A percentile compares a stretch with the other conserved stretches of the same genome.
Conservation (phyloP, 2,113 vertebrate genomes). For the Coptodon bakossiorum region DNA sequence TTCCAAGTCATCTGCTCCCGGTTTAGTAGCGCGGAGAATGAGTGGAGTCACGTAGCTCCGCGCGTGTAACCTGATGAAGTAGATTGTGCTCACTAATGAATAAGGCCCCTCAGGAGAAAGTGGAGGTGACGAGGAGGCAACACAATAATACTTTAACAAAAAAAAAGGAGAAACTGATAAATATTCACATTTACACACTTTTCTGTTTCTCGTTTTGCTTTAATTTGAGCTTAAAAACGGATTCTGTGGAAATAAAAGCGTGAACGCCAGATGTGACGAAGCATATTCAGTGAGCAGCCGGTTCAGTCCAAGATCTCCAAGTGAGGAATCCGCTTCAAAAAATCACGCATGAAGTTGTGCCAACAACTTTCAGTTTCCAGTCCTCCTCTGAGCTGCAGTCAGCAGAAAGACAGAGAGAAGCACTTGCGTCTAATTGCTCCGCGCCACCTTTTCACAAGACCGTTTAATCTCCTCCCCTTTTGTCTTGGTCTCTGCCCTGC, state of each 20-base stretch:
- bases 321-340: not conserved
- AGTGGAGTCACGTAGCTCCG: slow-evolving; percentile 43
- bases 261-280: not conserved
- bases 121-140: not conserved
- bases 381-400: slow-evolving; percentile 34
- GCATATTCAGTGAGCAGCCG: not conserved
- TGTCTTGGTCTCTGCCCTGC: slow-evolving; percentile 27
- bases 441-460: slow-evolving; percentile 59
- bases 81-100: slow-evolving; percentile 20
- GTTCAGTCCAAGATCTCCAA: not conserved
- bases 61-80: slow-evolving; percentile 49
- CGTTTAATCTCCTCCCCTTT: slow-evolving; percentile 73
- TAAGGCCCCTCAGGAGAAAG: not conserved
- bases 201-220: not conserved
- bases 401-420: slow-evolving; percentile 40
- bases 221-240: not conserved
- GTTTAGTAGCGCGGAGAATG: not conserved
- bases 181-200: not conserved
- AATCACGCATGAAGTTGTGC: not conserved
- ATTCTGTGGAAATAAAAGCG: not conserved
- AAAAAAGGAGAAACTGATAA: not conserved
- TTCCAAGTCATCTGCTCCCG: slow-evolving; percentile 23
- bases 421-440: slow-evolving; percentile 67
- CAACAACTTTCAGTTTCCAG: not conserved
- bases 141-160: not conserved